Evolutionary conservation across 23 tunicate species (phyloP).

Genomic region (Phallusia fumigata): DNA sequence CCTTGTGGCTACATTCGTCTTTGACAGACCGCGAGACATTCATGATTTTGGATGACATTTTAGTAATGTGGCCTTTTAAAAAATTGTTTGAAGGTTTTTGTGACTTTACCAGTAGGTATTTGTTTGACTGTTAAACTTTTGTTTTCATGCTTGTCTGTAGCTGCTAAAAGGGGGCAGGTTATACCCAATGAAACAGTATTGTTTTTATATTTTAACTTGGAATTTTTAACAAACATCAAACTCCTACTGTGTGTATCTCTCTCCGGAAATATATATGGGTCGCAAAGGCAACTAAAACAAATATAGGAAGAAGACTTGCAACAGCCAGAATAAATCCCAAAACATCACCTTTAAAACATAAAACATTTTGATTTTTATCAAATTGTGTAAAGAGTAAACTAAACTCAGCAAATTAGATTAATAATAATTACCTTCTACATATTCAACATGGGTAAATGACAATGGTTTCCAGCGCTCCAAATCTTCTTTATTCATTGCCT

Average conservation of each 20-base stretch:
- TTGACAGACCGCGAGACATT: no score
- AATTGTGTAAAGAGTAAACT: neutral
- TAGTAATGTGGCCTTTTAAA: no score
- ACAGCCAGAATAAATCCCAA: conserved; percentile 71
- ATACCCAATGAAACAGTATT: no score
- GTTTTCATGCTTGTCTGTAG: no score
- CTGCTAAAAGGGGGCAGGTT: no score
- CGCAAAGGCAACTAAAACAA: conserved; percentile 59
- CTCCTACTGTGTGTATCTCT: conserved; percentile 65
- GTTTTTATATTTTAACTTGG: no score
- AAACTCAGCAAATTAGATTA: neutral
- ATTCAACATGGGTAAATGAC: conserved; percentile 64
- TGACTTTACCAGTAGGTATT: no score
- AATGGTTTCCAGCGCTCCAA: conserved; percentile 43
- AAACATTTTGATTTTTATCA: neutral
- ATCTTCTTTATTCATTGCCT: neutral
- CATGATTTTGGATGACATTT: no score
- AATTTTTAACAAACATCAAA: no score
- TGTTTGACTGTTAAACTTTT: no score
- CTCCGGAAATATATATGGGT: conserved; percentile 75
- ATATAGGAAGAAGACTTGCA: conserved; percentile 62
- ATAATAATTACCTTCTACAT: conserved; percentile 27
- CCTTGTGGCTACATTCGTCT: no score
- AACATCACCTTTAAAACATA: conserved; percentile 31
- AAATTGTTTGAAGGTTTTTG: no score